A percentile compares a stretch with the other conserved stretches of the same genome.
phyloP scores from a whole-genome alignment of 23 tunicate species.

The Ciona savignyi region DNA sequence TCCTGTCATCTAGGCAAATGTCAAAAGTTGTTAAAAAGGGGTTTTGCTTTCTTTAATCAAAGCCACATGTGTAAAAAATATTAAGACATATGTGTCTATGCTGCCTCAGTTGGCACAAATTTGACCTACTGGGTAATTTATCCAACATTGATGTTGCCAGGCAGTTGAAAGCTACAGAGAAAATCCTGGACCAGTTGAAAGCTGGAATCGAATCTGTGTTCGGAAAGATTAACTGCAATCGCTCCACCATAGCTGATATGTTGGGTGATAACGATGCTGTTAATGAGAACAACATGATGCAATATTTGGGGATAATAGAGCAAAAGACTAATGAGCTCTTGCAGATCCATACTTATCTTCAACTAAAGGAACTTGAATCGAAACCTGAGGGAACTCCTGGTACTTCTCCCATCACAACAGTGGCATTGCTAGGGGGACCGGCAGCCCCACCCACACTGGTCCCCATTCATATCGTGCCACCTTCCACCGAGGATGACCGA shows the following conservation, averaged over 20 bases:
- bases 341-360: conserved; percentile 87
- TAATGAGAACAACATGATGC: conserved; percentile 95
- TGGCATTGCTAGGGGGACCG: conserved; percentile 80
- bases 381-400: conserved; percentile 73
- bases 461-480: conserved; percentile 66
- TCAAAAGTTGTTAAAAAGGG: too few species aligned
- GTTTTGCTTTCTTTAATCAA: too few species aligned
- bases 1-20: too few species aligned
- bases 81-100: too few species aligned
- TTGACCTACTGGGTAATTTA: too few species aligned
- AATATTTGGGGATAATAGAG: conserved; percentile 85
- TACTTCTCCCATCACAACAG: conserved; percentile 45
- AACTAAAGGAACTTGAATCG: conserved; percentile 59
- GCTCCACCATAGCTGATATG: conserved; percentile 62
- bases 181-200: conserved; percentile 71
- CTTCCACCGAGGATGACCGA: conserved; percentile 79
- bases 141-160: too few species aligned
- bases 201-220: conserved; percentile 92
- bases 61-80: too few species aligned
- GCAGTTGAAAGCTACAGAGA: conserved; percentile 78
- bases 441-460: conserved; percentile 52
- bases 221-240: conserved; percentile 82
- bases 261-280: conserved; percentile 68
- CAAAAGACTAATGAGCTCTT: conserved; percentile 91
- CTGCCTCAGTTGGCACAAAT: too few species aligned